Evolutionary conservation across 2,888 invertebrate species (phyloP), one percentile per base, ranked within the genome.

Genomic region (Archips xylosteana): DNA sequence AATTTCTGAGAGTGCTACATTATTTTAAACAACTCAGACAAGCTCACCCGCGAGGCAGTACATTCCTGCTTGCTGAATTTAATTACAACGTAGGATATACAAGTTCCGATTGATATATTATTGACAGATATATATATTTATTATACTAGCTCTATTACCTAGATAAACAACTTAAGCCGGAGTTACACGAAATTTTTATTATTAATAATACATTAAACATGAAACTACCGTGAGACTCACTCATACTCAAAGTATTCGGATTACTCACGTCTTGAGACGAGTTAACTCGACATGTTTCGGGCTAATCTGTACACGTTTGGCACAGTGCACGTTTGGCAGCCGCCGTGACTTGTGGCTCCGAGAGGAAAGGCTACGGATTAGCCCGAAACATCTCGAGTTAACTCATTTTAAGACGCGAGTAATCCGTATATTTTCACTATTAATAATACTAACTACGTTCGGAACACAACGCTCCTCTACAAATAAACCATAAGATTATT

Each of bases 11-110:
- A 54, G 54, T 59, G 42, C 47, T 47, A 63, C 45, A 54, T 15
- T 3, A n/a, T 63, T 76, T 77, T 23, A 62, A 75, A 59, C 51
- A 39, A 39, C 39, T 39, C 39, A 54, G 60, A 57, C 71, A 63
- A 69, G 70, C n/a, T 51, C 71, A 61, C 60, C 70, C 59, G 75
- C 76, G 78, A 78, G 80, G 79, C 75, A 76, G 81, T 74, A 78
- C 80, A 83, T 76, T 75, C 23, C 23, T 78, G 80, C 80, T 75
- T 75, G 78, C 78, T 82, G 60, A 54, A 74, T 66, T 66, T 23
- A 36, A 70, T 70, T 70, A 66, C 60, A 61, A 36, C 51, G 36
- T 60, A 59, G 60, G 57, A 23, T 62, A n/a, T 51, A n/a, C 51
- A n/a, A 51, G 51, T n/a, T n/a, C 15, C 5, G 51, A 51, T 51